Base-by-base conservation (phyloP, 2,113 vertebrate species). In the Paramormyrops kingsleyae region DNA sequence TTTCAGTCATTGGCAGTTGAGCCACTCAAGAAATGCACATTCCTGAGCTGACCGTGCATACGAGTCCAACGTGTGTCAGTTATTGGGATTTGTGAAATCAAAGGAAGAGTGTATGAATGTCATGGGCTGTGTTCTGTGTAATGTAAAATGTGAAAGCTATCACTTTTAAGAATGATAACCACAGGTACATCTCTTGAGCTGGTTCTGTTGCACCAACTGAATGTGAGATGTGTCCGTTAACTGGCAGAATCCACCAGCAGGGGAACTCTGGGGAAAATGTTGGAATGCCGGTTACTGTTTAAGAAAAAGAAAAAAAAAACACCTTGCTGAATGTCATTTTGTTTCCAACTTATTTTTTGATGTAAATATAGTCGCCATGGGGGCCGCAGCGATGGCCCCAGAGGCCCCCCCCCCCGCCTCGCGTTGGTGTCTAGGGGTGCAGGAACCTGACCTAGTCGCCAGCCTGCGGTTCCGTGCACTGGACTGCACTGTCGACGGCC, bases 1-100 rank as follows among this genome's bases (percentile, higher is more conserved):
- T 42, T 56, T 35, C 90, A 88, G 35, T 90, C 88, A 84, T 21
- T 62, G 88, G 89, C 87, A 89, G 83, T 84, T 21, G 77, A 91
- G 74, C 89, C 59, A 66, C 39, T 12, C 80, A 87, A 88, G 80
- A 83, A 88, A 91, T 52, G 90, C 92, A 91, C 90, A 91, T 66
- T 27, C n/a, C n/a, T 0, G 7, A 70, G 10, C 3, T 31, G 62
- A 27, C n/a, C n/a, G 31, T 31, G 62, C 62, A 5, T 70, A 13
- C 4, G 0, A 70, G n/a, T 31, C 31, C 27, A 27, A 66, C 13
- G 17, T 42, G 35, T 46, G n/a, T 46, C 24, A 85, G 13, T 49
- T 56, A n/a, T 10, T 85, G 9, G 49, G 17, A 15, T 47, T 50
- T 86, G 44, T 50, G 47, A 24, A 86, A 86, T 80, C 35, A 47